Evolutionary conservation across 2,797 vertebrate genomes (phyloP).

Genomic region (Chelonia mydas): DNA sequence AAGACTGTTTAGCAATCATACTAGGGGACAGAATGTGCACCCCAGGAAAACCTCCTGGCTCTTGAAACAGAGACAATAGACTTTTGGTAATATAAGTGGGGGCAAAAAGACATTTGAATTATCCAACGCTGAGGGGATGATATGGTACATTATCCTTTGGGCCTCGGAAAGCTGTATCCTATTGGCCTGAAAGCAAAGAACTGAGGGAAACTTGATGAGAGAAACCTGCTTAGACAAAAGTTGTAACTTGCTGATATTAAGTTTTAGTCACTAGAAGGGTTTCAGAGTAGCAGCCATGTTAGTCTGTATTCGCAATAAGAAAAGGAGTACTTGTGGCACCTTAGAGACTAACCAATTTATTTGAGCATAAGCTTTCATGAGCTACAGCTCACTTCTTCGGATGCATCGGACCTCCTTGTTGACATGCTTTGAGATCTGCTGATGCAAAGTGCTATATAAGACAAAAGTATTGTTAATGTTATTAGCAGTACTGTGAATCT

Average conservation of each 20-base stretch:
- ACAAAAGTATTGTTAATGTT: neutral
- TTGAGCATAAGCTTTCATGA: too few species aligned
- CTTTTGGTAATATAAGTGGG: neutral
- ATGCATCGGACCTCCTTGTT: neutral
- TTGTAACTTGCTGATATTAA: neutral
- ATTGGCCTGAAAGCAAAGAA: neutral
- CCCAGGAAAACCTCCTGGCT: neutral
- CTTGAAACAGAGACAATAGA: neutral
- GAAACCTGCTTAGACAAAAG: neutral
- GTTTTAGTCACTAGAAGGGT: neutral
- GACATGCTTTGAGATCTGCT: neutral
- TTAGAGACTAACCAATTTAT: too few species aligned
- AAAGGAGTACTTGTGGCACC: too few species aligned
- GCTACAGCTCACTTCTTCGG: too few species aligned
- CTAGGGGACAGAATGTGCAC: neutral
- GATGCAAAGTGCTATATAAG: slow-evolving; percentile 1
- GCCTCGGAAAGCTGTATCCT: neutral
- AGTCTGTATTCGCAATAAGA: too few species aligned
- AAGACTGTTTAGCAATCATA: neutral
- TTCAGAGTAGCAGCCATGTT: too few species aligned
- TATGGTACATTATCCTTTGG: neutral
- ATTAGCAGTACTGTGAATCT: neutral
- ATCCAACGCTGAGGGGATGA: neutral
- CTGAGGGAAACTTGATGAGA: neutral
- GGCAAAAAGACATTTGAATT: neutral